Base-by-base conservation (phyloP, 2,113 vertebrate genomes). In the Smithornis capensis region DNA sequence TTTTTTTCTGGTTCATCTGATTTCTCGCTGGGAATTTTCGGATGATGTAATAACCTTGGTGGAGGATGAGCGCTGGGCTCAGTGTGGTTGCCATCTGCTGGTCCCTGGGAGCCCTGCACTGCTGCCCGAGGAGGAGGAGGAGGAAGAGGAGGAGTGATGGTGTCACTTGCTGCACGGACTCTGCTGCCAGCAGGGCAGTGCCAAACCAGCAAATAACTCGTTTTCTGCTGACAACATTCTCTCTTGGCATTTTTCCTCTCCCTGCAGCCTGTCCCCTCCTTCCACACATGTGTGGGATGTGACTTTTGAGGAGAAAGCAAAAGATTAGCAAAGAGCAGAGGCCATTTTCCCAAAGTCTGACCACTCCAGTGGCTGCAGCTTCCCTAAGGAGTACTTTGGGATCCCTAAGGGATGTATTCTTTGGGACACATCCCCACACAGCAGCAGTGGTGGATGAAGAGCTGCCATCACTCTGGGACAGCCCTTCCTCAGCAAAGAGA, bases 51-150 rank as follows among this genome's bases (percentile, higher is more conserved):
- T 97, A 95, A 96, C 92, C 93, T 94, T 95, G 91, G 82, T 49
- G 86, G 90, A 92, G 87, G 90, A 27, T 80, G 62, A 76, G 93
- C 25, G 64, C 79, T 63, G 79, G 83, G 56, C 62, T 71, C 40
- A 57, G 31, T 70, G 82, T 77, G 94, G 95, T 96, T 95, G 96
- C 98, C 98, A 96, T 93, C 98, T 98, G 96, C 97, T 7, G 98
- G 95, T 95, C 77, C 60, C 63, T 16, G 74, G 80, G 69, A 95
- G 94, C 47, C 70, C 11, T 90, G 92, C 90, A 95, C 8, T 47
- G 33, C 79, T 70, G 57, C 52, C 59, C 27, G 16, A 68, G 67
- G 47, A 78, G 92, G 78, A 64, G 38, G 28, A 24, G 29, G 45
- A 69, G 44, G 49, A 73, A 14, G 59, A 73, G 68, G 55, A 62